Evolutionary conservation across 2,888 invertebrate species (phyloP).

Genomic region (Drosophila conformis): DNA sequence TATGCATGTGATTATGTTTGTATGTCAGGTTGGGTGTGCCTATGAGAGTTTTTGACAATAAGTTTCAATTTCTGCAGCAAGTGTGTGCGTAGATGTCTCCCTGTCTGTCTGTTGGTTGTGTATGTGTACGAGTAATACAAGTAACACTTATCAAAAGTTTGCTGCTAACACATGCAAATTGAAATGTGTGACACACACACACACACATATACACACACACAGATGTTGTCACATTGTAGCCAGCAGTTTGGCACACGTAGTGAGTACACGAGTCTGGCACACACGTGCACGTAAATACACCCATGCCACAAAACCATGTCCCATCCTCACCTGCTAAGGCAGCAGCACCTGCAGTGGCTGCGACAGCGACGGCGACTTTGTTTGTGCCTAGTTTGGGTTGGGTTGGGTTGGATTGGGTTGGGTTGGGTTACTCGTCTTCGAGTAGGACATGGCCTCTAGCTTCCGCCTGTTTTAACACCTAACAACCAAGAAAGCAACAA

Average conservation of each 20-base stretch:
- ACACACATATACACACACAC: constrained; percentile 18
- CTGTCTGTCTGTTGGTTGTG: constrained; percentile 19
- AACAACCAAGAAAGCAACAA: constrained; percentile 71
- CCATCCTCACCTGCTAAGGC: constrained; percentile 17
- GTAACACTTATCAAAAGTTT: constrained; percentile 80
- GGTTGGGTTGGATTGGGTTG: not conserved
- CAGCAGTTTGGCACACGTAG: constrained; percentile 65
- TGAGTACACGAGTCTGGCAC: constrained; percentile 45
- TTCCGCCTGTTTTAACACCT: constrained; percentile 79
- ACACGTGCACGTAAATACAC: constrained; percentile 48
- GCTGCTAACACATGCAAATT: constrained; percentile 81
- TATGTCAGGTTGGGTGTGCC: constrained; percentile 5
- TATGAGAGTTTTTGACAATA: constrained; percentile 69
- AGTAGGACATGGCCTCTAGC: constrained; percentile 69
- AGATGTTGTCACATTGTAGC: constrained; percentile 50
- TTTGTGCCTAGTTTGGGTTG: not conserved
- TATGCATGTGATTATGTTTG: not conserved
- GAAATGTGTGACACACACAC: constrained; percentile 70
- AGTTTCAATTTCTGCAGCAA: constrained; percentile 66
- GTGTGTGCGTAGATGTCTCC: constrained; percentile 13
- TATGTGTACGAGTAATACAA: constrained; percentile 63
- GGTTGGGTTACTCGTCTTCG: constrained; percentile 11
- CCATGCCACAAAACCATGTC: constrained; percentile 3
- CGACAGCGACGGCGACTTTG: not conserved
- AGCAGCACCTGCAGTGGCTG: constrained; percentile 21